These are phyloP conservation scores for Henricia sp. DNA, from an alignment of 53 echinoderm and acorn worm genomes.

Conservation along the genomic window DNA sequence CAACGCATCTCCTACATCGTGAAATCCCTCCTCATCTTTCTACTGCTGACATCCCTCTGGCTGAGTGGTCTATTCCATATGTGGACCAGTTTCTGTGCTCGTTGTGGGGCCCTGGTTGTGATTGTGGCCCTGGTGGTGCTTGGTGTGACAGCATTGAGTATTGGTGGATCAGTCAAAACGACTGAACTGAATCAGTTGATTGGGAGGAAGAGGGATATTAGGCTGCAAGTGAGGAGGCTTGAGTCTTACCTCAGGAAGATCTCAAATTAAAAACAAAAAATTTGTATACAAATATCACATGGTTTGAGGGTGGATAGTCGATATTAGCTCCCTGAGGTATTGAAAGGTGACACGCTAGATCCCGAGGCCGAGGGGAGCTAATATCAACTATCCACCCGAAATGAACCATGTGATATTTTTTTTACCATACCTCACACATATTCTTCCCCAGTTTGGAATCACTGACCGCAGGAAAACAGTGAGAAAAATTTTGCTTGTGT, in stretches of 20 bases:
- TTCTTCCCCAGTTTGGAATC: no score
- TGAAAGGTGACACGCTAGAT: no score
- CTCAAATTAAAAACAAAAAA: no score
- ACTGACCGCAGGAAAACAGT: no score
- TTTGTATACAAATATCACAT: no score
- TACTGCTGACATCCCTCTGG: constrained; percentile 40
- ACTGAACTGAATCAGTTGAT: constrained; percentile 55
- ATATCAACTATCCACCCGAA: no score
- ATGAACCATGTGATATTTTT: no score
- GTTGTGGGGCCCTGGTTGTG: constrained; percentile 25
- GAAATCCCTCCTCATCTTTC: constrained; percentile 15
- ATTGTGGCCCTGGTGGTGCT: constrained; percentile 37
- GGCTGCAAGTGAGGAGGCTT: constrained; percentile 26
- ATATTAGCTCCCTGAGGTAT: no score
- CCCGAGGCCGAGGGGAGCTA: no score
- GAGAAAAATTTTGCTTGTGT: no score
- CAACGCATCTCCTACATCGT: constrained; percentile 37
- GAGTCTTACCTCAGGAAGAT: constrained; percentile 1
- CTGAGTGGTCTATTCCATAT: not conserved
- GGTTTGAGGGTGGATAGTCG: no score
- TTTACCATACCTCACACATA: no score
- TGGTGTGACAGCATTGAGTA: constrained; percentile 6
- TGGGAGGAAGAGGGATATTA: constrained; percentile 44
- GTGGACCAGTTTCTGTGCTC: not conserved
- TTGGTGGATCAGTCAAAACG: constrained; percentile 43